Conservation (phyloP, 2,797 vertebrate species). For the Coranthus polyacanthus region DNA sequence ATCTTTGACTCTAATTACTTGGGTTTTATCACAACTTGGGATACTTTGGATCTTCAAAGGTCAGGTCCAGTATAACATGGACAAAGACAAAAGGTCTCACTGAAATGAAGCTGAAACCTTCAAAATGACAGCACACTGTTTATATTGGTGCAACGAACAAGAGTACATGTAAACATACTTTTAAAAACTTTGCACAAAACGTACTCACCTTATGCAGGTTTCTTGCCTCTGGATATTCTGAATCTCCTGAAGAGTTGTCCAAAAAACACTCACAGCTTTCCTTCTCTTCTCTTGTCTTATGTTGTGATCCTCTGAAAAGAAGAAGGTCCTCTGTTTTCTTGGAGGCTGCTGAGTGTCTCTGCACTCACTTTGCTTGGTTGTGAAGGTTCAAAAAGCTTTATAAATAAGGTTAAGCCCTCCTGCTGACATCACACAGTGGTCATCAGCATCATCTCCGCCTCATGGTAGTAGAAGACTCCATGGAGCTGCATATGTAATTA, state of each 20-base stretch:
- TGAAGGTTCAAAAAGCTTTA: constrained; percentile 64
- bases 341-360: constrained; percentile 24
- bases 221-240: constrained; percentile 9
- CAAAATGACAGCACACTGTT: too few relatives aligned
- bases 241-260: constrained; percentile 44
- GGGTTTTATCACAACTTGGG: too few relatives aligned
- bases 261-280: constrained; percentile 3
- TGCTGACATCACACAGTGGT: constrained; percentile 82
- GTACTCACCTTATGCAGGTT: constrained; percentile 23
- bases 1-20: too few relatives aligned
- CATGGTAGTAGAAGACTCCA: constrained; percentile 65
- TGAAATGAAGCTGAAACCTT: too few relatives aligned
- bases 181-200: not conserved
- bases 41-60: too few relatives aligned
- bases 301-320: constrained; percentile 10
- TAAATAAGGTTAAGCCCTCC: constrained; percentile 72
- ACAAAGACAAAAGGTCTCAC: too few relatives aligned
- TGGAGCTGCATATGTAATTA: constrained; percentile 72
- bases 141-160: too few relatives aligned
- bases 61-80: too few relatives aligned
- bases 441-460: constrained; percentile 68
- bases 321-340: constrained; percentile 11
- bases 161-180: too few relatives aligned
- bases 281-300: constrained; percentile 2
- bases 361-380: constrained; percentile 26